Evolutionary conservation across 2,888 invertebrate genomes (phyloP).

Genomic region (Digitonthophagus gazella): DNA sequence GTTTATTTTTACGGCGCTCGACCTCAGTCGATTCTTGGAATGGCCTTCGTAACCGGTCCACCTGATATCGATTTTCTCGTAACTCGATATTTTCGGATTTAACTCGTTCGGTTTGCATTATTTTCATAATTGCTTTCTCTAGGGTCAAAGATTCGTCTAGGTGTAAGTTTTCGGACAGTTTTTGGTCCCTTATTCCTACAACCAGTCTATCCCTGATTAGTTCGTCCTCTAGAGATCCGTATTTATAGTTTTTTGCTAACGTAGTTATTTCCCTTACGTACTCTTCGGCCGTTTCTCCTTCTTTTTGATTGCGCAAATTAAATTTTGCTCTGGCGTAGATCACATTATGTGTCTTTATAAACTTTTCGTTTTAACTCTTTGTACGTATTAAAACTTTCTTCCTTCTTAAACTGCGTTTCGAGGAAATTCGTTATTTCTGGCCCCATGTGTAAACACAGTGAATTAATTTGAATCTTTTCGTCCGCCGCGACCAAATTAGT

Average conservation of each 20-base stretch:
- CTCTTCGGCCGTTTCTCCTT: slow-evolving; percentile 23
- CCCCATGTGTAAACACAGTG: too few relatives aligned
- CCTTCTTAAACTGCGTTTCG: too few relatives aligned
- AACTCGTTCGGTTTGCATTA: slow-evolving; percentile 26
- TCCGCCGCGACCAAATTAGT: too few relatives aligned
- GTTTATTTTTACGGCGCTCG: not conserved
- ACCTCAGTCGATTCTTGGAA: too few relatives aligned
- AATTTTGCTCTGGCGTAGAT: too few relatives aligned
- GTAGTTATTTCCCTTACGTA: slow-evolving; percentile 21
- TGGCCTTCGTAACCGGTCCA: too few relatives aligned
- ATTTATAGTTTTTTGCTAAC: slow-evolving; percentile 33
- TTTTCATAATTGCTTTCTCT: slow-evolving; percentile 28
- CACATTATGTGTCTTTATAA: slow-evolving; percentile 20
- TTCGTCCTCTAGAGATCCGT: slow-evolving; percentile 32
- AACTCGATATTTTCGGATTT: slow-evolving; percentile 28
- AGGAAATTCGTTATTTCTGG: too few relatives aligned
- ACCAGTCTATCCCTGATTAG: slow-evolving; percentile 36
- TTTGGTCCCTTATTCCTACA: slow-evolving; percentile 33
- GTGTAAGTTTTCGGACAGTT: slow-evolving; percentile 32
- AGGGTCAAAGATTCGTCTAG: slow-evolving; percentile 31
- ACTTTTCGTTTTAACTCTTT: too few relatives aligned
- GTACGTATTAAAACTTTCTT: too few relatives aligned
- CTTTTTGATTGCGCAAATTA: slow-evolving; percentile 8
- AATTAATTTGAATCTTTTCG: too few relatives aligned
- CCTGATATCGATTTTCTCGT: not conserved